Conservation (phyloP, 2,797 vertebrate species). For the Dendrocincla fuliginosa region DNA sequence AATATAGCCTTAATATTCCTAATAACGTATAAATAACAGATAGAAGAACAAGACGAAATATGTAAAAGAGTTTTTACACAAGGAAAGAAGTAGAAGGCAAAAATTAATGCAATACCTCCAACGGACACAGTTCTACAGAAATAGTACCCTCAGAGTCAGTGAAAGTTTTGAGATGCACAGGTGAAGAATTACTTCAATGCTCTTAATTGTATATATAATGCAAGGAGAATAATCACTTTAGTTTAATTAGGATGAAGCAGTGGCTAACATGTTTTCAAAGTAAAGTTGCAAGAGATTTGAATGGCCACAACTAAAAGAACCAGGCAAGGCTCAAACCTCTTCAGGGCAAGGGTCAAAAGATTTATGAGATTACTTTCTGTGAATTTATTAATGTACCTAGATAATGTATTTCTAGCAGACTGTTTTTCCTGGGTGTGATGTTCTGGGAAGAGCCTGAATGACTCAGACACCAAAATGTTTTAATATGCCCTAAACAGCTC, state of each 20-base stretch:
- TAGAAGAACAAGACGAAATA: not conserved
- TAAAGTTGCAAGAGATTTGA: not conserved
- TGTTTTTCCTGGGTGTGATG: not conserved
- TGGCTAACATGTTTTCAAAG: not conserved
- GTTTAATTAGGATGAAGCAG: not conserved
- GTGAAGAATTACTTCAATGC: not conserved
- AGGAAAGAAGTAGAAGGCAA: not conserved
- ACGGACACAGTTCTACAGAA: not conserved
- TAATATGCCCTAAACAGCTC: not conserved
- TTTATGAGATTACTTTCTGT: not conserved
- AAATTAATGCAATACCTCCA: not conserved
- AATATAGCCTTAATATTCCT: not conserved
- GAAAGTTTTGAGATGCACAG: not conserved
- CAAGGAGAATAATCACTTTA: not conserved
- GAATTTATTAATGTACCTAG: not conserved
- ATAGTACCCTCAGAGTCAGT: not conserved
- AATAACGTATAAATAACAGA: not conserved
- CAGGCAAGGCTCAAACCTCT: not conserved
- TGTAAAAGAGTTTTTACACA: not conserved
- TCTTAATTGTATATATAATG: not conserved
- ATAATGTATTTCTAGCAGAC: not conserved
- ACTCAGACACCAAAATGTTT: not conserved
- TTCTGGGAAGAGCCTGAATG: not conserved
- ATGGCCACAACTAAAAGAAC: not conserved
- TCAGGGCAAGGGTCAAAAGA: not conserved